Conservation (phyloP, 2,888 invertebrate genomes). For the Drosophila suboccidentalis region DNA sequence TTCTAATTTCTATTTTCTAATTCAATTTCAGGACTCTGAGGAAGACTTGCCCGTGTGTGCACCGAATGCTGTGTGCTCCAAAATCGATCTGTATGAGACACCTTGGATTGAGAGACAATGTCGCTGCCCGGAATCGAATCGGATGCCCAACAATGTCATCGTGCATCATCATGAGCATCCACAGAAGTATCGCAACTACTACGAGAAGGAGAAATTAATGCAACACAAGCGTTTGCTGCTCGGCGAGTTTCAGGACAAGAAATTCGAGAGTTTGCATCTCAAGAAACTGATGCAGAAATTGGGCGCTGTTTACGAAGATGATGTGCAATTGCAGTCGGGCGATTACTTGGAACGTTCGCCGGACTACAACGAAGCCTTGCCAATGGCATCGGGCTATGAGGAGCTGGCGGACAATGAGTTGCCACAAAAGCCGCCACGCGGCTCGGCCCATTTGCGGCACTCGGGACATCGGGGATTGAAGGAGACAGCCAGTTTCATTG, state of each 20-base stretch:
- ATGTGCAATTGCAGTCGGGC: slow-evolving; percentile 75
- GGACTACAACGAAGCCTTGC: slow-evolving; percentile 76
- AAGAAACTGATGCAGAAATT: slow-evolving; percentile 84
- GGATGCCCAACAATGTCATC: slow-evolving; percentile 77
- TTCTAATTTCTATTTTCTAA: neutral
- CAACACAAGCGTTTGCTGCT: slow-evolving; percentile 80
- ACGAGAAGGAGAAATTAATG: slow-evolving; percentile 77
- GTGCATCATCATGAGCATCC: slow-evolving; percentile 71
- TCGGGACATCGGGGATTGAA: slow-evolving; percentile 79
- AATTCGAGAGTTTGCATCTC: slow-evolving; percentile 82
- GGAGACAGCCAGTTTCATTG: slow-evolving; percentile 74
- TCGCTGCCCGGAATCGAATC: slow-evolving; percentile 88
- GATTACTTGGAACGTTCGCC: slow-evolving; percentile 72
- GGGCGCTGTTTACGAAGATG: slow-evolving; percentile 84
- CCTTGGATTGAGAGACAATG: slow-evolving; percentile 96
- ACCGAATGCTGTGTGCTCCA: slow-evolving; percentile 93
- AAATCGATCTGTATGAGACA: slow-evolving; percentile 93
- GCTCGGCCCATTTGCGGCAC: slow-evolving; percentile 82
- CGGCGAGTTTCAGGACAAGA: slow-evolving; percentile 77
- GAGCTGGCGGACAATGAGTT: slow-evolving; percentile 77
- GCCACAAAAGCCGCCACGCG: slow-evolving; percentile 58
- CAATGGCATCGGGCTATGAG: slow-evolving; percentile 52
- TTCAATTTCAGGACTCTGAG: slow-evolving; percentile 89
- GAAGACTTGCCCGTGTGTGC: slow-evolving; percentile 93
- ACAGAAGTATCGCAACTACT: slow-evolving; percentile 78